Evolutionary conservation across 2,888 invertebrate genomes (phyloP).

Genomic region (Eristalinus aeneus): DNA sequence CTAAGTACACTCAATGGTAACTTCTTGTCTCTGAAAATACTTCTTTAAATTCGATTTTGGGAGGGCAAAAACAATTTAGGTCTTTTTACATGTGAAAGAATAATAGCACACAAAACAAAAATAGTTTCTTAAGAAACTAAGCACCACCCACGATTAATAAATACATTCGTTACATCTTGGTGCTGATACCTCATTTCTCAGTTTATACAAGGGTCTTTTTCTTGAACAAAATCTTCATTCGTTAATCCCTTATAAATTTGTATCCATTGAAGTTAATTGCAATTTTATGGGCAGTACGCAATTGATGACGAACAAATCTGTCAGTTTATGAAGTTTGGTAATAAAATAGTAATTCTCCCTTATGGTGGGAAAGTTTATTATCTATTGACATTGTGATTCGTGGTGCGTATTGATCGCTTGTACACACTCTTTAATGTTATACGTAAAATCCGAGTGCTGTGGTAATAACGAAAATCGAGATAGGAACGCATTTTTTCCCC

Average conservation of each 20-base stretch:
- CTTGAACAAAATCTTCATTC: neutral
- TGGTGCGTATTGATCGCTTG: constrained; percentile 21
- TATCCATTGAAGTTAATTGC: constrained; percentile 48
- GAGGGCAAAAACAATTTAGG: no score
- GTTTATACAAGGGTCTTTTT: no score
- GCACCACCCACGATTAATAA: no score
- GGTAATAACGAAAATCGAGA: constrained; percentile 15
- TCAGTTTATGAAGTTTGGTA: constrained; percentile 53
- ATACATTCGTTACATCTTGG: no score
- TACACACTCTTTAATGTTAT: neutral
- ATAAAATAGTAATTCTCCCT: constrained; percentile 52
- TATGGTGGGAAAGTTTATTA: constrained; percentile 41
- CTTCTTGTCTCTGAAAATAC: no score
- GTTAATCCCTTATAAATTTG: constrained; percentile 29
- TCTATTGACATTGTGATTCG: constrained; percentile 47
- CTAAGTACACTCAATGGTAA: no score
- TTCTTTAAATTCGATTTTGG: no score
- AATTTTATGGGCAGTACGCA: constrained; percentile 49
- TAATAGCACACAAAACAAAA: no score
- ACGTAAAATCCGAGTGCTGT: constrained; percentile 17
- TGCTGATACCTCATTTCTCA: no score
- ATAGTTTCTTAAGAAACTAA: no score
- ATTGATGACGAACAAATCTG: constrained; percentile 44
- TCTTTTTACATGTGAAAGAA: no score
- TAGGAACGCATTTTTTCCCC: neutral